phyloP scores from a whole-genome alignment of 2,113 vertebrate genomes.

The Phainopepla nitens region DNA sequence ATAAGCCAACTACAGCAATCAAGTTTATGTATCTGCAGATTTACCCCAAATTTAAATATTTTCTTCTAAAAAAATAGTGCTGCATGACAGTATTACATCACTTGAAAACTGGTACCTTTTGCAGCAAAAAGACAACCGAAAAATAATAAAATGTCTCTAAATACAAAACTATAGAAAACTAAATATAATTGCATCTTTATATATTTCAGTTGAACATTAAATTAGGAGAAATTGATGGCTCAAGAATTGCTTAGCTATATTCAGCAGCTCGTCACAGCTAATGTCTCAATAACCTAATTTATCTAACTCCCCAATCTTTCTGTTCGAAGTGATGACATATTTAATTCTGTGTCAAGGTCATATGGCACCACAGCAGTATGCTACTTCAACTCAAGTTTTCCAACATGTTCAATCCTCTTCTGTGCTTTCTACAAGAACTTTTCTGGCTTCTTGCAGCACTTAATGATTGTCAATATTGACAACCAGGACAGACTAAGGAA shows the following conservation, averaged over 20 bases:
- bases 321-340: not conserved
- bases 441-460: not conserved
- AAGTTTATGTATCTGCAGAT: not conserved
- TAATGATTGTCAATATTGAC: not conserved
- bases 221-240: conserved; percentile 29
- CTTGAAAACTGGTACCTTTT: not conserved
- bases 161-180: not conserved
- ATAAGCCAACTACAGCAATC: not conserved
- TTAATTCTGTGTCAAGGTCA: not conserved
- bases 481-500: not conserved
- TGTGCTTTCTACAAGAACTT: not conserved
- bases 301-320: not conserved
- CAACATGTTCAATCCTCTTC: rapidly evolving
- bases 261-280: not conserved
- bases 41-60: not conserved
- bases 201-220: not conserved
- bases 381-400: not conserved
- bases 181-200: not conserved
- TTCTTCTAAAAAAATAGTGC: not conserved
- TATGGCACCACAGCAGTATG: not conserved
- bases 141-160: conserved; percentile 16
- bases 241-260: not conserved
- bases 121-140: conserved; percentile 18
- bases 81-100: not conserved
- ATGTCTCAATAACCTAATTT: not conserved